phyloP scores from a whole-genome alignment of 2,888 invertebrate species.

The Physocephala rufipes region DNA sequence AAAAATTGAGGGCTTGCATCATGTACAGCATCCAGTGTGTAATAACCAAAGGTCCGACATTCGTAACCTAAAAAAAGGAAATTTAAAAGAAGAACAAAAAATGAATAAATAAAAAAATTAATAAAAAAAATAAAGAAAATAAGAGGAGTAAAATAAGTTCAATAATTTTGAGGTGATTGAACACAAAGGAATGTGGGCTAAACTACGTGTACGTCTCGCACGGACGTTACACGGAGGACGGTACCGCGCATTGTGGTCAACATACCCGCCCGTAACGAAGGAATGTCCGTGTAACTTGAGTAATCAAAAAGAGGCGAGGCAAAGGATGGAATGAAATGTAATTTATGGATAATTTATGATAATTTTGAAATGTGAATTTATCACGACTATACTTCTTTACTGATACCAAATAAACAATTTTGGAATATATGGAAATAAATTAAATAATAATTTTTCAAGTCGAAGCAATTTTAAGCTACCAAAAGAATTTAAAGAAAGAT shows the following conservation, averaged over 20 bases:
- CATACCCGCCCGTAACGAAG: too few species aligned
- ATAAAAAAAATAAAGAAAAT: constrained; percentile 7
- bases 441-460: too few species aligned
- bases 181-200: constrained; percentile 51
- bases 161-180: constrained; percentile 48
- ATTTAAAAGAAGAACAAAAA: constrained; percentile 1
- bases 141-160: constrained; percentile 15
- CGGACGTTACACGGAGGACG: neutral
- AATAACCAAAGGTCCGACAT: neutral
- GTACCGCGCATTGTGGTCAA: constrained; percentile 24
- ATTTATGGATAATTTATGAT: neutral
- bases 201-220: too few species aligned
- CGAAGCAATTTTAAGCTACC: too few species aligned
- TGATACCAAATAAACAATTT: too few species aligned
- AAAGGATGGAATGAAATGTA: too few species aligned
- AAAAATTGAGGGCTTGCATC: neutral
- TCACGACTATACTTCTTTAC: too few species aligned
- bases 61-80: constrained; percentile 1
- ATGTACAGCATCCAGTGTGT: neutral
- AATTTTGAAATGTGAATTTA: neutral
- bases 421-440: too few species aligned
- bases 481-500: too few species aligned
- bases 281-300: constrained; percentile 32
- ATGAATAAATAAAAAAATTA: constrained; percentile 9
- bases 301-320: neutral